These are phyloP conservation scores for Brotula barbata DNA, from an alignment of 2,797 vertebrate species.

Conservation along the genomic window DNA sequence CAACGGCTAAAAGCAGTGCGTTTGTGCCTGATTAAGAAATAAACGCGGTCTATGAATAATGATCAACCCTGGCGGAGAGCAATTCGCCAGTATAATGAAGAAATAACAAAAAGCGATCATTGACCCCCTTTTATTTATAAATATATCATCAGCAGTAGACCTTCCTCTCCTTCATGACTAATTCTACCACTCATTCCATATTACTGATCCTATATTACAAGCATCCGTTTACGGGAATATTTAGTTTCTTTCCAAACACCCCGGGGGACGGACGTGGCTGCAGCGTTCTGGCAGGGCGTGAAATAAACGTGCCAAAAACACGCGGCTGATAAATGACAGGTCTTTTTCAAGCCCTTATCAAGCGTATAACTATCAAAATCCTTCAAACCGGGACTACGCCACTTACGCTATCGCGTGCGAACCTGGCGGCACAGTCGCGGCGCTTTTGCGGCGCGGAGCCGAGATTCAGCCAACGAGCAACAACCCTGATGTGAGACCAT, in stretches of 20 bases:
- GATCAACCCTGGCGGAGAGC: neutral
- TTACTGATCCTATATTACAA: no score
- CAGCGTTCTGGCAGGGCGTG: neutral
- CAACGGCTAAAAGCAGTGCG: constrained; percentile 30
- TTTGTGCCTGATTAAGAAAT: constrained; percentile 27
- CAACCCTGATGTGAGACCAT: constrained; percentile 42
- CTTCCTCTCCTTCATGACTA: no score
- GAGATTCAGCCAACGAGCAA: no score
- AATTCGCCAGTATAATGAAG: constrained; percentile 16
- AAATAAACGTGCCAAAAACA: neutral
- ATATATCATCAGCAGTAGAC: neutral
- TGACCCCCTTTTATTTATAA: neutral
- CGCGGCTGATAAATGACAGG: neutral
- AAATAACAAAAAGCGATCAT: neutral
- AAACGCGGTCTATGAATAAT: constrained; percentile 9
- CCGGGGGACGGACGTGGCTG: no score
- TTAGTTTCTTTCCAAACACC: neutral
- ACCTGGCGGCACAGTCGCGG: no score
- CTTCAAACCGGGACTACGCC: neutral
- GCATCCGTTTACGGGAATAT: neutral
- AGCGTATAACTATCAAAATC: neutral
- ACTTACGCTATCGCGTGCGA: no score
- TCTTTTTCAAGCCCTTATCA: neutral
- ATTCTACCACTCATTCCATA: no score
- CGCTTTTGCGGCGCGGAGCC: no score